Conservation (phyloP, 2,888 invertebrate genomes). For the Agrilus cyanescens region DNA sequence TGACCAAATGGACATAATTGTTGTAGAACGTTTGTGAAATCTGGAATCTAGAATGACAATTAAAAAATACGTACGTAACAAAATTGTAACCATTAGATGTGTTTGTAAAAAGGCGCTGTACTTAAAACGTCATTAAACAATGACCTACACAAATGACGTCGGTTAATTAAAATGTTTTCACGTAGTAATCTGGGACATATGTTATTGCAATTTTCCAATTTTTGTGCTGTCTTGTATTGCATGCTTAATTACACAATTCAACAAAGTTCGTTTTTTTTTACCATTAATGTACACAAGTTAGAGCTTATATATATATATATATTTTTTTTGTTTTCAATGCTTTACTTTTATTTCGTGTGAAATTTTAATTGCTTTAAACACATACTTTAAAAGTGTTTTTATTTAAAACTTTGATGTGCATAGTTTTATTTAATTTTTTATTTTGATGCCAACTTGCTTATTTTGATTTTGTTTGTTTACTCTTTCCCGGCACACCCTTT, state of each 20-base stretch:
- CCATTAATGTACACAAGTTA: slow-evolving; percentile 10
- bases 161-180: too few species aligned
- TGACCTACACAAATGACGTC: too few species aligned
- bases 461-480: slow-evolving; percentile 6
- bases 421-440: not conserved
- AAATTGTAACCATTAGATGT: too few species aligned
- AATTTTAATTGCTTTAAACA: slow-evolving; percentile 9
- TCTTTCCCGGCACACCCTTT: slow-evolving; percentile 4
- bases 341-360: slow-evolving; percentile 7
- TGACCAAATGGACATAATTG: too few species aligned
- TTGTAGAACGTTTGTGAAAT: too few species aligned
- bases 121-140: too few species aligned
- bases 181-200: too few species aligned
- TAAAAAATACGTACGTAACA: too few species aligned
- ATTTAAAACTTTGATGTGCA: slow-evolving; percentile 2
- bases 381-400: not conserved
- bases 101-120: too few species aligned
- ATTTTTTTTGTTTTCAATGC: slow-evolving; percentile 1
- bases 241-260: not conserved
- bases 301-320: not conserved
- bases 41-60: too few species aligned
- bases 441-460: not conserved
- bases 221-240: not conserved
- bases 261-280: not conserved
- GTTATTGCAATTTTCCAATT: too few species aligned